Base-by-base conservation (phyloP, 1,140 invertebrate species). In the Delia radicum region DNA sequence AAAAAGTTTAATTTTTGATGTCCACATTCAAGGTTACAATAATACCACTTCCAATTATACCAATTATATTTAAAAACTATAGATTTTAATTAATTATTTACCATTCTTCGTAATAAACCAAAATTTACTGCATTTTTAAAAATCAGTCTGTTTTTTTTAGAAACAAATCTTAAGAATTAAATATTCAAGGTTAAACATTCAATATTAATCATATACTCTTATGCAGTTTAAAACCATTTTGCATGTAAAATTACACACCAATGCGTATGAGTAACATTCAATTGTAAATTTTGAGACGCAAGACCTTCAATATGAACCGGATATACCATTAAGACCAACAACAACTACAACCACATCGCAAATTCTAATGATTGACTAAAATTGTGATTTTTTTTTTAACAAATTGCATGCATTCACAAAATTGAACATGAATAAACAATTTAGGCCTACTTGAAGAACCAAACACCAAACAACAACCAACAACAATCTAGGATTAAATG, bases 261-360 rank as follows among this genome's bases (percentile, higher is more conserved):
- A 18, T 69, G 65, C 65, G 65, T 69, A 69, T 69, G 65, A 33
- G 29, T 18, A 69, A 69, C 65, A 37, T 69, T 69, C 37, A 26
- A 7, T 37, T 33, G 65, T 3, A 18, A 55, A 55, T 21, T n/a
- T n/a, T 69, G 65, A n/a, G 18, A 29, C n/a, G 1, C 18, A 21
- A 55, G 29, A 33, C 65, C 65, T 69, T 69, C 65, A 69, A 69
- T 69, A 33, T 69, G 65, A 69, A 69, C 65, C 65, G 65, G 65
- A 69, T 69, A 69, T 69, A 69, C 65, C 65, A 69, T 69, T 69
- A 33, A 33, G 65, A 69, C 18, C 31, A 69, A 69, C n/a, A n/a
- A 21, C 29, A 69, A 69, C 65, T n/a, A 69, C 29, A 37, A 69
- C 4, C 18, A 55, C 46, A n/a, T n/a, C n/a, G n/a, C n/a, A 33